Evolutionary conservation across 2,113 vertebrate genomes (phyloP), one percentile per base, ranked within the genome.

Genomic region (Rhipidura dahli): DNA sequence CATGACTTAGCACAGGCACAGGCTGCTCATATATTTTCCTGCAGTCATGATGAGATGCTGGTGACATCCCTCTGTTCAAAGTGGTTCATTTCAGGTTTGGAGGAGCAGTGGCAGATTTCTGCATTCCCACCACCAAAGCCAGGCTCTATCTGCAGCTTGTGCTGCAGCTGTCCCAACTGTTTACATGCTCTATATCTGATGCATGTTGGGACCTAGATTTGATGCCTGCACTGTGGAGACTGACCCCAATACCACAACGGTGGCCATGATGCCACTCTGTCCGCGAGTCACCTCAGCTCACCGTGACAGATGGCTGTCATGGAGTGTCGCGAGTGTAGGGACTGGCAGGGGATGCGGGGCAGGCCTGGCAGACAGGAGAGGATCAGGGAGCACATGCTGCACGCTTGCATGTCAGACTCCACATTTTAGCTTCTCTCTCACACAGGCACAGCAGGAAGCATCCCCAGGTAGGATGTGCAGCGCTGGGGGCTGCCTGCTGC

Each of bases 371-470:
- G 90, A 89, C 0, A 3, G 90, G 39, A 59, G 68, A 63, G 80
- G 72, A 70, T 44, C 54, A 15, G 50, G 69, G 60, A 73, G 72
- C 68, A 45, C 47, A 53, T 1, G 0, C 72, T 40, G 65, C 10
- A 2, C 77, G 1, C 47, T 82, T 9, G 26, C 0, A 0, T 73
- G 86, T 56, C 89, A 93, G 89, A 78, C 80, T 80, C 68, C 51
- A 54, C 72, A 27, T 54, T 90, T 80, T 1, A 3, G 56, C 79
- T 73, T 20, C 45, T 60, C 37, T 64, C 37, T 51, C 40, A 4
- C 0, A 0, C 42, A 49, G 86, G 28, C 1, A 0, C 3, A 3
- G n/a, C 0, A 0, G 61, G 54, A 21, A 47, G 37, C 49, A 26
- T 28, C 30, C 11, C 18, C 18, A 27, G 42, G 39, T 0, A 2